Evolutionary conservation across 2,888 invertebrate genomes (phyloP), one percentile per base, ranked within the genome.

Genomic region (Brassicogethes aeneus): DNA sequence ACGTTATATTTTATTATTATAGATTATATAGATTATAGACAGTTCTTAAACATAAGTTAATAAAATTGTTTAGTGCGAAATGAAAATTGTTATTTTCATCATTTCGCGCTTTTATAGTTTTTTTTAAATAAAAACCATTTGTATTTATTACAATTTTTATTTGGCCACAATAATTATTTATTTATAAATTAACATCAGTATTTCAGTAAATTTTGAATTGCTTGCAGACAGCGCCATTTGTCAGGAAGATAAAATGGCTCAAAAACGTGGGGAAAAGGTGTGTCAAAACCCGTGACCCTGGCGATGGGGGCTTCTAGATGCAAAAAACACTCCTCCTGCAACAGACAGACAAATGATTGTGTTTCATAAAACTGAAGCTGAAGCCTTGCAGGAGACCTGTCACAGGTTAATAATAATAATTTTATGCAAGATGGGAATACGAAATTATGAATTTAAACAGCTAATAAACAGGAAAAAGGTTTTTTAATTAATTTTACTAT

Each of bases 201-300:
- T 46, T 84, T 74, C 1, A 93, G 61, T 1, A 87, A 68, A 42
- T 83, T 79, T 48, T 80, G 77, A 33, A 99, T 72, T 1, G 86
- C 89, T 41, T 88, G 82, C 44, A 88, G 75, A 62, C 94, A 94
- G 37, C 95, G 75, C 85, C 90, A 90, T 65, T 87, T 91, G 66
- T 89, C 88, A 1, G 99, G 99, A 51, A 99, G 67, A 71, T 97
- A 99, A 70, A 97, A 91, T 0, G 90, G 87, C 67, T 99, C 99
- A 69, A 85, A 95, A 36, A 94, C 80, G 69, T 93, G 93, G 3
- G 99, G 93, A 71, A 99, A 99, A 8, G 99, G 97, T 2, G 94
- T 89, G 73, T 99, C 99, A 79, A 92, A 94, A 8, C 99, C 95
- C 15, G 92, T 80, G 36, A 93, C 90, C 49, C 97, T 77, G 34